Evolutionary conservation across 2,888 invertebrate species (phyloP).

Genomic region (Dryocosmus kuriphilus): DNA sequence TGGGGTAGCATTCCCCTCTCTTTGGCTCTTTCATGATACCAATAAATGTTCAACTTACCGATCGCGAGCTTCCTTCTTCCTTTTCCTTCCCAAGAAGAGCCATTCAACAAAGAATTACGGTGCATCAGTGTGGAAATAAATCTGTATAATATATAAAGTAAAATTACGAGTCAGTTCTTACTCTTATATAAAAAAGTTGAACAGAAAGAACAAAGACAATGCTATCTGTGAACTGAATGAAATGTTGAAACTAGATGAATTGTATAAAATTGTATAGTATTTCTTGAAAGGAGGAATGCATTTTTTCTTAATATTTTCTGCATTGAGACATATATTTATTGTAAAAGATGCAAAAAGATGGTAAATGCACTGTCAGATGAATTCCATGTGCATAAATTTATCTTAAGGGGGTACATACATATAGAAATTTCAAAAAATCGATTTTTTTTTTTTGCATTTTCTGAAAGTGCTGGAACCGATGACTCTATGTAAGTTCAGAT

Average conservation of each 20-base stretch:
- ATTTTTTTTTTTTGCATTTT: too few relatives aligned
- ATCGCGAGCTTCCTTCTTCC: neutral
- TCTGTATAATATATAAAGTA: neutral
- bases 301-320: neutral
- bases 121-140: slow-evolving; percentile 20
- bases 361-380: neutral
- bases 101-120: slow-evolving; percentile 47
- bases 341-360: too few relatives aligned
- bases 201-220: neutral
- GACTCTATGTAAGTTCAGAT: too few relatives aligned
- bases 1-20: slow-evolving; percentile 46
- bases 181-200: neutral
- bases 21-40: slow-evolving; percentile 45
- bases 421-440: too few relatives aligned
- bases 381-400: neutral
- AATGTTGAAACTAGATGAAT: neutral
- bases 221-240: neutral
- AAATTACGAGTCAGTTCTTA: neutral
- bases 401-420: too few relatives aligned
- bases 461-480: too few relatives aligned
- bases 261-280: neutral
- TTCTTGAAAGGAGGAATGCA: neutral
- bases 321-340: too few relatives aligned
- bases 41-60: slow-evolving; percentile 45
- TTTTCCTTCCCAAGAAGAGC: slow-evolving; percentile 3